Conservation (phyloP, 2,888 invertebrate species). For the Agonopterix alstromeriana region DNA sequence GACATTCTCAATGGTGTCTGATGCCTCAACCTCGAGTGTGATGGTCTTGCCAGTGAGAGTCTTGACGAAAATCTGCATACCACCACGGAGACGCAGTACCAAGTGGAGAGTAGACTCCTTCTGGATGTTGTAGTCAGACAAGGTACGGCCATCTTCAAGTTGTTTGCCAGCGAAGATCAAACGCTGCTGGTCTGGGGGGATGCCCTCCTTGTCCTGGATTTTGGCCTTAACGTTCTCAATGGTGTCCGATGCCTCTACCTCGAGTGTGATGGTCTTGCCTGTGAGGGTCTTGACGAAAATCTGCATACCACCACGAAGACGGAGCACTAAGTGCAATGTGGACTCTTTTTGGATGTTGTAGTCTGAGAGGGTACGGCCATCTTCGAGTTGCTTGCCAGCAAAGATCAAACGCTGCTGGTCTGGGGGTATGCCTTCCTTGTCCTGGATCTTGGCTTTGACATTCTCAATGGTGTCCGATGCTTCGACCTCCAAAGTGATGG, state of each 20-base stretch:
- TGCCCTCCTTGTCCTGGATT: slow-evolving; percentile 54
- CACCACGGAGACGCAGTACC: slow-evolving; percentile 45
- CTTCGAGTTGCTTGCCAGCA: slow-evolving; percentile 53
- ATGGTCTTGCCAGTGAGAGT: slow-evolving; percentile 41
- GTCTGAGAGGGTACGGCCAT: slow-evolving; percentile 54
- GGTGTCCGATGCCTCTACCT: slow-evolving; percentile 47
- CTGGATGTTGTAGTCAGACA: slow-evolving; percentile 52
- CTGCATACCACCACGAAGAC: slow-evolving; percentile 55
- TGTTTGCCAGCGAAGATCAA: slow-evolving; percentile 52
- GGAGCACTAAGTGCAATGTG: slow-evolving; percentile 47
- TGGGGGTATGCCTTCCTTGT: slow-evolving; percentile 52
- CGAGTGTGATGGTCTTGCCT: slow-evolving; percentile 47
- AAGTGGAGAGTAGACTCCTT: slow-evolving; percentile 49
- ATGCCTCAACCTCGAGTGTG: slow-evolving; percentile 34
- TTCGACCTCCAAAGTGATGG: slow-evolving; percentile 48
- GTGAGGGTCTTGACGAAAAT: slow-evolving; percentile 51
- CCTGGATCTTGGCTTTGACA: slow-evolving; percentile 53
- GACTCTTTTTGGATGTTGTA: slow-evolving; percentile 62
- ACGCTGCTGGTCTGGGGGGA: slow-evolving; percentile 51
- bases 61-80: slow-evolving; percentile 44
- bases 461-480: slow-evolving; percentile 51
- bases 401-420: slow-evolving; percentile 52
- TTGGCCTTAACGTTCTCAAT: slow-evolving; percentile 55
- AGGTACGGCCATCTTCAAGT: slow-evolving; percentile 45
- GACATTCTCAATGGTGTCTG: slow-evolving; percentile 40